Evolutionary conservation across 2,113 vertebrate genomes (phyloP).

Genomic region (Anguilla japonica): DNA sequence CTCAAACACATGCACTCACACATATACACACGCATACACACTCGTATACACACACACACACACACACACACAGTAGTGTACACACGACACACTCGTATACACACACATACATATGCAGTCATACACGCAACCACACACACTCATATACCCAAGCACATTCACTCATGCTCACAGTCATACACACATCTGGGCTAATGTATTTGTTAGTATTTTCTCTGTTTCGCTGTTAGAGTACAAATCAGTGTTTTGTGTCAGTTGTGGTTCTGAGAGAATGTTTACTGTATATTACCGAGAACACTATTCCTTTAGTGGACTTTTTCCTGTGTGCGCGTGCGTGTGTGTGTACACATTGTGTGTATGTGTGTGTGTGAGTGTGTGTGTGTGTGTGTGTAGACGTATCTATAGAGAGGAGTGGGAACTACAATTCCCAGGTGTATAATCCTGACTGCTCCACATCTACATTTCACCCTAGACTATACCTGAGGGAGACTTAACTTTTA

Average conservation of each 20-base stretch:
- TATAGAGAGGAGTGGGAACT: neutral
- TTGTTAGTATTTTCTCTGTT: constrained; percentile 7
- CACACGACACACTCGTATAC: neutral
- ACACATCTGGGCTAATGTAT: neutral
- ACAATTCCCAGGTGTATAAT: neutral
- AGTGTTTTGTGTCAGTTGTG: constrained; percentile 53
- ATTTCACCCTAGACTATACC: constrained; percentile 7
- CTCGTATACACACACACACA: neutral
- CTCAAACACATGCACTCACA: neutral
- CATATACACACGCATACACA: neutral
- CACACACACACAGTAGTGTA: too few species aligned
- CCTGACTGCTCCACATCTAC: neutral
- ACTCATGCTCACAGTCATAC: neutral
- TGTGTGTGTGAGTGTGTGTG: neutral
- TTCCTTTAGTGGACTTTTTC: neutral
- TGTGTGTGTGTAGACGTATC: neutral
- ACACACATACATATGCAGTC: neutral
- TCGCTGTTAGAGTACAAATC: constrained; percentile 37
- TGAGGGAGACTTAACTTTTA: neutral
- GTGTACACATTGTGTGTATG: neutral
- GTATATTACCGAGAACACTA: neutral
- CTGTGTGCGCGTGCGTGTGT: neutral
- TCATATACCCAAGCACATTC: neutral
- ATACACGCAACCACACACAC: constrained; percentile 14
- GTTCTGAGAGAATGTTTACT: neutral